These are phyloP conservation scores for Uria aalge DNA, from an alignment of 2,113 vertebrate genomes.

Conservation along the genomic window DNA sequence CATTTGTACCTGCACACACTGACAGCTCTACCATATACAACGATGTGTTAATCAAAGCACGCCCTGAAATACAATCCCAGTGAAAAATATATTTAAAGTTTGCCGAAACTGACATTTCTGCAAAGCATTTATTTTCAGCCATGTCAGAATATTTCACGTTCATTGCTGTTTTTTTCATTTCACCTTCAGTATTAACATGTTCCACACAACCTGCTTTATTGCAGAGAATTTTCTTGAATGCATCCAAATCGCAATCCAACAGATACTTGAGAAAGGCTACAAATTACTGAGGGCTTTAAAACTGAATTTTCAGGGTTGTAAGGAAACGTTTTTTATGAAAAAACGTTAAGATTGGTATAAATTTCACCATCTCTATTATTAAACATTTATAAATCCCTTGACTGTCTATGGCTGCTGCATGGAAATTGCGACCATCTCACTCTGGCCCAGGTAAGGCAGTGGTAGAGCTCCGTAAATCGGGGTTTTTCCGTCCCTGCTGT, in stretches of 20 bases:
- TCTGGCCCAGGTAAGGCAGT: background rate
- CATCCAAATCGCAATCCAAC: background rate
- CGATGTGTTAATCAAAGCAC: background rate
- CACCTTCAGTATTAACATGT: background rate
- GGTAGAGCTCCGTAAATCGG: background rate
- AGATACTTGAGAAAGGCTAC: background rate
- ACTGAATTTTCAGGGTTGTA: background rate
- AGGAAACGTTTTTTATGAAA: background rate
- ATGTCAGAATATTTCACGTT: background rate
- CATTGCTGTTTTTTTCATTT: background rate
- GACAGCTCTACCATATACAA: accelerated
- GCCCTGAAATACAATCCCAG: background rate
- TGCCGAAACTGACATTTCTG: background rate
- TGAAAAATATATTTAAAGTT: background rate
- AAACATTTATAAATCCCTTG: background rate
- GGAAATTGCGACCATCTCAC: accelerated
- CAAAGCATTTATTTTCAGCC: background rate
- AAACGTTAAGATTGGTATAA: background rate
- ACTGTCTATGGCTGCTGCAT: background rate
- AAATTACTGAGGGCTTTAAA: background rate
- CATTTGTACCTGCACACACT: accelerated
- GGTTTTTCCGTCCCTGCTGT: background rate
- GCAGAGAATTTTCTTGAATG: background rate
- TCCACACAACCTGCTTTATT: background rate
- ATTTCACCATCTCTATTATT: background rate